These are phyloP conservation scores for Cephus nigrinus DNA, from an alignment of 2,888 invertebrate genomes.

Conservation along the genomic window DNA sequence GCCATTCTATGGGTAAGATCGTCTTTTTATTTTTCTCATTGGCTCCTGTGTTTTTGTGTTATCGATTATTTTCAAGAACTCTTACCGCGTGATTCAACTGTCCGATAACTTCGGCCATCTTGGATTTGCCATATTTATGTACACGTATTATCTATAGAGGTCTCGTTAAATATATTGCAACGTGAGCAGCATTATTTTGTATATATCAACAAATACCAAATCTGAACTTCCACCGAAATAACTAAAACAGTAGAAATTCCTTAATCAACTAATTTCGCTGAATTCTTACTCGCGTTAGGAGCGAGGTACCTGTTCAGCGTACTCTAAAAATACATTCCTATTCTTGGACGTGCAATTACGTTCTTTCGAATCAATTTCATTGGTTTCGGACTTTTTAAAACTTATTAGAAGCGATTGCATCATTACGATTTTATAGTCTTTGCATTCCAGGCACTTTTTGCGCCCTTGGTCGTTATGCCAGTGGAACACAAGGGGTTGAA, in stretches of 20 bases:
- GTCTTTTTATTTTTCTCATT: too few species aligned
- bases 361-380: neutral
- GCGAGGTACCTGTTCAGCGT: neutral
- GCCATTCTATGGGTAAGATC: too few species aligned
- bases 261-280: neutral
- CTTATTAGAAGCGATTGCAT: neutral
- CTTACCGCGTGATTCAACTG: too few species aligned
- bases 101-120: too few species aligned
- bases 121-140: too few species aligned
- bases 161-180: neutral
- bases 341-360: neutral
- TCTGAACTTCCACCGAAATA: neutral
- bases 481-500: too few species aligned
- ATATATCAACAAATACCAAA: neutral
- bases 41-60: too few species aligned
- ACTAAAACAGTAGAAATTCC: neutral
- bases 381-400: neutral
- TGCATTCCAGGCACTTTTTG: too few species aligned
- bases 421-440: neutral
- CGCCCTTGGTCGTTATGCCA: too few species aligned
- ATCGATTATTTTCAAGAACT: too few species aligned
- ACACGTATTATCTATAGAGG: neutral
- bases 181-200: neutral
- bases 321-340: neutral
- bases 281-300: neutral